Base-by-base conservation (phyloP, 2,113 vertebrate genomes). In the Taxidea taxus region DNA sequence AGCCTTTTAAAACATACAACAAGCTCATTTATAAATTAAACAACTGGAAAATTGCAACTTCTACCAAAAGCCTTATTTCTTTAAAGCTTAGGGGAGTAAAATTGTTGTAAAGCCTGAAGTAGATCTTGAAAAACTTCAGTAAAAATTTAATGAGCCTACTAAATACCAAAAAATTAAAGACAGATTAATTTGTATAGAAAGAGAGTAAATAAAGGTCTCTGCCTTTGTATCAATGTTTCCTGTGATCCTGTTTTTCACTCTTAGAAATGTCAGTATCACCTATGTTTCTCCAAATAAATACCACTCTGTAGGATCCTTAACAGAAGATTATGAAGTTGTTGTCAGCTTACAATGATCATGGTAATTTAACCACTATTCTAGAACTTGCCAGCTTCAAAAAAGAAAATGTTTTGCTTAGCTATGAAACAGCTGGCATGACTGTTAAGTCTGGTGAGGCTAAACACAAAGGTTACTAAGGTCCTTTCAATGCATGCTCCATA, bases 1-100 rank as follows among this genome's bases (percentile, higher is more conserved):
- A 97, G 62, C 18, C 51, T 95, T 91, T 78, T 86, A 78, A 95
- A 89, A 95, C 31, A 90, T 56, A 83, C 3, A 87, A 60, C 56
- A 91, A 89, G 23, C 51, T 90, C 49, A 86, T 82, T 95, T 96
- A 97, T 39, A 96, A 96, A 64, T 81, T 93, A 91, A 91, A 89
- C 72, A 93, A 96, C 31, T 81, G 68, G 95, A 97, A 94, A 97
- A 86, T 6, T 31, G 12, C 47, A 25, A 96, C 37, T 92, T 87
- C 44, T 37, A 81, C 37, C 29, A 89, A 85, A 96, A 97, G 54
- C 31, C 11, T 86, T 88, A 68, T 51, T 81, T 87, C 44, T 42
- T 72, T 93, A 94, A 82, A 29, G 6, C 12, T 91, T 77, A 85
- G 27, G 72, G 84, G 18, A 95, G 47, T 82, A 47, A 64, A 94